Evolutionary conservation across 2,888 invertebrate species (phyloP), one percentile per base, ranked within the genome.

Genomic region (Archaeoteleia sp.): DNA sequence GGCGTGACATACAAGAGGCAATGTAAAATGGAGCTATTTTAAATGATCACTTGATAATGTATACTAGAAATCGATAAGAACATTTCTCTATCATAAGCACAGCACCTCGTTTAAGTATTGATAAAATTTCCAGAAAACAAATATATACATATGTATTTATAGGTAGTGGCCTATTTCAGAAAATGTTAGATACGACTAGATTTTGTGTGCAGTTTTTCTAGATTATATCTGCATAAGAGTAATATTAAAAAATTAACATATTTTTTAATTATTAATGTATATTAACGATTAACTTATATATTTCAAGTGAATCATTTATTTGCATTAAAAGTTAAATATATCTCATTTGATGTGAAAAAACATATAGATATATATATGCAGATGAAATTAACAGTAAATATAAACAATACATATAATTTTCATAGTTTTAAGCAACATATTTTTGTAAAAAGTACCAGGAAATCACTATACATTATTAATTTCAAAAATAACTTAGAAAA

Each of bases 81-180:
- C 42, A 23, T 30, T 57, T 35, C 34, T 46, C 53, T 65, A 42
- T 54, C 45, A 12, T 42, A 54, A 57, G 43, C 60, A 43, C 54
- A 45, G 45, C 51, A 27, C 14, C 39, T 20, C 35, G 34, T 54
- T 37, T 27, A 25, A 35, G 2, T 23, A 46, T 65, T 2, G 32
- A 43, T 60, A 42, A 53, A 49, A 40, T 34, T 49, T 34, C 7
- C 10, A 32, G 39, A 53, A 45, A 39, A 45, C 34, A 48, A 51
- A 55, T 20, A 5, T 20, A 20, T 20, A 20, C 20, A 20, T 20
- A 20, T 14, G 35, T 14, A 37, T n/a, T n/a, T n/a, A n/a, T n/a
- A n/a, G n/a, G n/a, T 67, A 67, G 67, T 55, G 67, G 67, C 61
- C 67, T 67, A 67, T 51, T 61, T 67, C 61, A 27, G 49, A 63